Base-by-base conservation (phyloP, 2,113 vertebrate species). In the Gavia stellata region DNA sequence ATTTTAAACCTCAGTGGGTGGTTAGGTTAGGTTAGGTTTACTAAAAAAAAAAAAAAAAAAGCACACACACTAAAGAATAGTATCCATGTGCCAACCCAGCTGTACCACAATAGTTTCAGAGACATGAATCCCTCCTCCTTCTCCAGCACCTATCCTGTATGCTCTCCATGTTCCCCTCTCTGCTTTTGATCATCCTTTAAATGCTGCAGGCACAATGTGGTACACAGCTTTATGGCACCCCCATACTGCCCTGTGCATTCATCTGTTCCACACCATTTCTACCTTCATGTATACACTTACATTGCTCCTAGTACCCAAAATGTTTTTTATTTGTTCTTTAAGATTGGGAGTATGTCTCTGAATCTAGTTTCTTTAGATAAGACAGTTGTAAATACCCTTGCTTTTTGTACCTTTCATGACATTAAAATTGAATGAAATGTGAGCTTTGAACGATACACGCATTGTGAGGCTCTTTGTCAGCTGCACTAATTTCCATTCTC, bases 361-460 rank as follows among this genome's bases (percentile, higher is more conserved):
- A 78, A 72, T 87, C 52, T 82, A 18, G 25, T 81, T 92, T 91
- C 58, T 92, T 75, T 85, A 90, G 40, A 49, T 88, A 78, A 85
- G 34, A 63, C 4, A 80, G 40, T 61, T 92, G 20, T 74, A 89
- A 97, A 87, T 77, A 56, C 4, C 8, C 17, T 74, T 70, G 12
- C 2, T 91, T 94, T 84, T 86, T 73, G 31, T 81, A 78, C 10
- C 23, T 63, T 94, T 72, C 45, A 10, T 49, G 68, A 72, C 12
- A 85, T 14, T 81, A 71, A 96, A 94, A 93, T 31, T 17, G 45
- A 96, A 78, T 71, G 33, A 94, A 92, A 94, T 63, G 23, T 56
- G 47, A 96, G 19, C 18, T 92, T 90, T 91, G 82, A 90, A 86
- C 1, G 50, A 31, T 18, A 18, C 2, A 70, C 29, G 50, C 34